Base-by-base conservation (phyloP, 1,140 invertebrate species). In the Fopius arisanus region DNA sequence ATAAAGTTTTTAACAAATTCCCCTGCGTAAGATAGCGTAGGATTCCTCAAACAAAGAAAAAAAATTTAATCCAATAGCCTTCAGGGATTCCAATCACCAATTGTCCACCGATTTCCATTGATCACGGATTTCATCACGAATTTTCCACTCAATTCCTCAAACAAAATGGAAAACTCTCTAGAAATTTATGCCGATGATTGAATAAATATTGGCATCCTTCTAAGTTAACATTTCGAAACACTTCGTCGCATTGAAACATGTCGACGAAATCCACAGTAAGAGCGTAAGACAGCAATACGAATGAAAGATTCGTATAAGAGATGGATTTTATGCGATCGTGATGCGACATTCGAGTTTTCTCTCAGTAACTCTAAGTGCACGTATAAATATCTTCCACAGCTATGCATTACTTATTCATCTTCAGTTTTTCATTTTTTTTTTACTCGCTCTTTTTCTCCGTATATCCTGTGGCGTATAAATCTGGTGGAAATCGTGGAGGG, bases 391-490 rank as follows among this genome's bases (percentile, higher is more conserved):
- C 19, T 48, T 48, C 16, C 16, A n/a, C 16, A 37, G 26, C 69
- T 19, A 43, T 26, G 28, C 63, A 72, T 72, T 72, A 72, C 62
- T 72, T 72, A 72, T 72, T 67, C 70, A 72, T 72, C 23, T 72
- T 43, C 16, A 59, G 21, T 23, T 59, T 59, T 59, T 54, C 7
- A 3, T 54, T 16, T 16, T 54, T 54, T 21, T 21, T 28, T 19
- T 72, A 43, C 51, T 59, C 21, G 7, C 21, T 21, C 23, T 59
- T 59, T 59, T 23, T n/a, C n/a, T 72, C 65, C 26, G 40, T 9
- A 63, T 1, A 14, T 23, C 26, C 9, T 37, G 29, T 23, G 10
- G 37, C 31, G 40, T 65, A 65, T 65, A 65, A 72, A 65, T 72
- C 59, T 7, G 16, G 29, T 29, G 29, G 16, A 5, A 40, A 71